phyloP scores from a whole-genome alignment of 2,888 invertebrate species.

The Polyploca ridens region DNA sequence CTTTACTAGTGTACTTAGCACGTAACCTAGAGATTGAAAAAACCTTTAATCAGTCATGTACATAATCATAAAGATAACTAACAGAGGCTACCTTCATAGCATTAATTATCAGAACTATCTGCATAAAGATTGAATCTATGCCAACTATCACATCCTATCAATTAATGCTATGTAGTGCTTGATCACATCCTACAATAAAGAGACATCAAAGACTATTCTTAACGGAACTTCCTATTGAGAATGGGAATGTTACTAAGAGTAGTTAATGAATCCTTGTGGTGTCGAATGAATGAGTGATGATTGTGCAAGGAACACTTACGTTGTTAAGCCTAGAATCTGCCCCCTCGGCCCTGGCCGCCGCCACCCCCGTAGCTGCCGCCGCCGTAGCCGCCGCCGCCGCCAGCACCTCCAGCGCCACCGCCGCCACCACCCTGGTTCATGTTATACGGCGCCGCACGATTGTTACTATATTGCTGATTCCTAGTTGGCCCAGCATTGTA shows the following conservation, averaged over 20 bases:
- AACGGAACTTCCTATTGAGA: slow-evolving; percentile 46
- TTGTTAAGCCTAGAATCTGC: slow-evolving; percentile 54
- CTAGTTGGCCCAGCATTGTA: slow-evolving; percentile 95
- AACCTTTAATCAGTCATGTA: slow-evolving; percentile 74
- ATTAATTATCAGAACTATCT: slow-evolving; percentile 70
- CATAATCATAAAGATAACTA: slow-evolving; percentile 52
- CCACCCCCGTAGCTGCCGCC: slow-evolving; percentile 75
- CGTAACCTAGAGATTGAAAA: slow-evolving; percentile 85
- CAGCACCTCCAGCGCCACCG: slow-evolving; percentile 58
- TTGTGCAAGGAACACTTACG: slow-evolving; percentile 55
- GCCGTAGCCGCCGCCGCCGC: slow-evolving; percentile 72
- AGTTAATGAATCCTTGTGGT: slow-evolving; percentile 41
- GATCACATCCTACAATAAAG: slow-evolving; percentile 43
- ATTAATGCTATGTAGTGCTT: slow-evolving; percentile 81
- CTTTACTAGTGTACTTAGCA: slow-evolving; percentile 85
- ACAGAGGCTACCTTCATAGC: slow-evolving; percentile 73
- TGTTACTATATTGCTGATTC: slow-evolving; percentile 89
- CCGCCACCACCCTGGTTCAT: slow-evolving; percentile 85
- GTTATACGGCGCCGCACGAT: slow-evolving; percentile 89
- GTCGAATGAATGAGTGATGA: slow-evolving; percentile 37
- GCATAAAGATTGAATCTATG: slow-evolving; percentile 16
- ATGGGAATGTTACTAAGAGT: slow-evolving; percentile 30
- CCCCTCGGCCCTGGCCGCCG: slow-evolving; percentile 70
- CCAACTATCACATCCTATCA: slow-evolving; percentile 46
- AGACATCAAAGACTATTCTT: slow-evolving; percentile 41